Evolutionary conservation across 2,888 invertebrate species (phyloP).

Genomic region (Thymelicus sylvestris): DNA sequence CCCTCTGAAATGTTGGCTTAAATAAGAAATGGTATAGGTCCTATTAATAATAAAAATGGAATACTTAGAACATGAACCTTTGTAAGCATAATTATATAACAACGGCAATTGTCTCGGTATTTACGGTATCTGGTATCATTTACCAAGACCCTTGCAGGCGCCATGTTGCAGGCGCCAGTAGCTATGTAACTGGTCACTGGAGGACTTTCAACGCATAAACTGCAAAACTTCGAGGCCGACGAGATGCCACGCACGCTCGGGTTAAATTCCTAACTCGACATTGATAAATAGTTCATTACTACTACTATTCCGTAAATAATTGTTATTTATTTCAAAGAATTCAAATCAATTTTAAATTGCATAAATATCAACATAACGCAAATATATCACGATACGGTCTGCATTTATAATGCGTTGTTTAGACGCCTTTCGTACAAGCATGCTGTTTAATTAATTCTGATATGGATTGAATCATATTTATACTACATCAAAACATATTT

Average conservation of each 20-base stretch:
- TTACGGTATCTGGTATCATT: not conserved
- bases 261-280: constrained; percentile 42
- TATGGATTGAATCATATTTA: too few species aligned
- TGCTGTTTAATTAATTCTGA: not conserved
- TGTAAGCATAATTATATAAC: too few species aligned
- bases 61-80: too few species aligned
- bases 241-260: constrained; percentile 39
- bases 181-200: constrained; percentile 41
- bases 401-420: constrained; percentile 8
- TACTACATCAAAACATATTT: not conserved
- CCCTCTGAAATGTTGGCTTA: too few species aligned
- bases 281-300: constrained; percentile 18
- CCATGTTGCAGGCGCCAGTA: constrained; percentile 43
- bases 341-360: constrained; percentile 9
- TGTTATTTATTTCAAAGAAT: constrained; percentile 7
- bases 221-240: constrained; percentile 48
- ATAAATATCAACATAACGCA: constrained; percentile 4
- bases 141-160: constrained; percentile 16
- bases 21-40: too few species aligned
- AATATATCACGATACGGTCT: not conserved
- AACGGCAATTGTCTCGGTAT: not conserved
- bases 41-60: too few species aligned
- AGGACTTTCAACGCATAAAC: constrained; percentile 46
- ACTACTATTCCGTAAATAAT: constrained; percentile 11
- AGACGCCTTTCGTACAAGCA: constrained; percentile 1